Evolutionary conservation across 1,140 invertebrate genomes (phyloP), one percentile per base, ranked within the genome.

Genomic region (Akabosia matsudoensis): DNA sequence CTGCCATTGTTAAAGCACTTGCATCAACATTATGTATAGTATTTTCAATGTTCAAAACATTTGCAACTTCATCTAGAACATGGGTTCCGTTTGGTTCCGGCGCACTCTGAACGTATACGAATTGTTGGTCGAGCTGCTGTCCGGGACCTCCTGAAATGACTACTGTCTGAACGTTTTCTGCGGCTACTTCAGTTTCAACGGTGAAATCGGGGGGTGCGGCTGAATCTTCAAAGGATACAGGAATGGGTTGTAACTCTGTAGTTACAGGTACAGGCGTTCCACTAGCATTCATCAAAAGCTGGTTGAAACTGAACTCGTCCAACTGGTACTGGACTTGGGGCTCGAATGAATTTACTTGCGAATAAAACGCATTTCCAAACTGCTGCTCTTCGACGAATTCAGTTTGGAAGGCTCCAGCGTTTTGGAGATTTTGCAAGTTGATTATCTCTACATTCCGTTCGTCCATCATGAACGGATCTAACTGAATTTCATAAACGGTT

Each of bases 401-500:
- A 30, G 61, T 2, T 22, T 56, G 54, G 24, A 56, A 16, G 54
- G 54, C 24, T 3, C 3, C 10, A 4, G 22, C 4, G 22, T 67
- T 28, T 31, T 67, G 61, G 10, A 67, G 22, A 30, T 67, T 28
- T 22, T 67, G 61, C 14, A 67, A 30, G 22, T 67, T 67, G 61
- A 67, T 67, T 13, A 67, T 67, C 22, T 67, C 61, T 7, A 67
- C 24, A 31, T 67, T 67, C 10, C 61, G 61, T n/a, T 67, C 61
- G n/a, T 67, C 61, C 61, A 67, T 67, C 30, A 67, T 31, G 61
- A 4, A 67, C 1, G 61, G 61, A 67, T 67, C 61, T 7, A 67
- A 22, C 61, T 67, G 61, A 13, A 67, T 67, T 67, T 67, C 61
- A 67, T 67, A 67, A 2, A 67, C 61, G 31, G 61, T 67, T n/a